phyloP scores from a whole-genome alignment of 2,888 invertebrate species.

The Argyra leucocephala region DNA sequence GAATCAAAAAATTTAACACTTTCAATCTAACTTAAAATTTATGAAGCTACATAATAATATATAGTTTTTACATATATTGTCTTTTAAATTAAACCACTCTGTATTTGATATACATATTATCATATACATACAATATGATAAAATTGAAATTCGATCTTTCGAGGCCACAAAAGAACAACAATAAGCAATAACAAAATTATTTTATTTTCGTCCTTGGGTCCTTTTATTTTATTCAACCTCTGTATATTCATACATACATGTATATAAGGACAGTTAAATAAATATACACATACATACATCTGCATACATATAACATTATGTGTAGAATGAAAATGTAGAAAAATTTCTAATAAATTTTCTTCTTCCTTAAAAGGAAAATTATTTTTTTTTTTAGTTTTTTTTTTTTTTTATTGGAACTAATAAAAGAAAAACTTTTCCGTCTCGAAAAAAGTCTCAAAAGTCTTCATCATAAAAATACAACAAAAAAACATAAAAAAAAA shows the following conservation, averaged over 20 bases:
- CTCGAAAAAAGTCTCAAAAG: not conserved
- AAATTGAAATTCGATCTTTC: not conserved
- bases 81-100: too few relatives aligned
- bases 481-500: too few relatives aligned
- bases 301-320: not conserved
- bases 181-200: too few relatives aligned
- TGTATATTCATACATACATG: too few relatives aligned
- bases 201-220: not conserved
- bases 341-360: not conserved
- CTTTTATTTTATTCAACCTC: not conserved
- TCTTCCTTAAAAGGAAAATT: not conserved
- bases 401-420: not conserved
- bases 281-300: not conserved
- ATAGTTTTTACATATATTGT: too few relatives aligned
- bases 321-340: too few relatives aligned
- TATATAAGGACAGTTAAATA: too few relatives aligned
- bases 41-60: too few relatives aligned
- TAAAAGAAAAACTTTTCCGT: not conserved
- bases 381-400: not conserved
- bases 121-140: too few relatives aligned
- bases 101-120: too few relatives aligned
- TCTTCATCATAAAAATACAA: not conserved
- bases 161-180: slow-evolving; percentile 1
- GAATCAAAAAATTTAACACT: too few relatives aligned
- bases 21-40: too few relatives aligned